A percentile compares a stretch with the other conserved stretches of the same genome.
Conservation (phyloP, 2,797 vertebrate species). For the Tachyglossus aculeatus region DNA sequence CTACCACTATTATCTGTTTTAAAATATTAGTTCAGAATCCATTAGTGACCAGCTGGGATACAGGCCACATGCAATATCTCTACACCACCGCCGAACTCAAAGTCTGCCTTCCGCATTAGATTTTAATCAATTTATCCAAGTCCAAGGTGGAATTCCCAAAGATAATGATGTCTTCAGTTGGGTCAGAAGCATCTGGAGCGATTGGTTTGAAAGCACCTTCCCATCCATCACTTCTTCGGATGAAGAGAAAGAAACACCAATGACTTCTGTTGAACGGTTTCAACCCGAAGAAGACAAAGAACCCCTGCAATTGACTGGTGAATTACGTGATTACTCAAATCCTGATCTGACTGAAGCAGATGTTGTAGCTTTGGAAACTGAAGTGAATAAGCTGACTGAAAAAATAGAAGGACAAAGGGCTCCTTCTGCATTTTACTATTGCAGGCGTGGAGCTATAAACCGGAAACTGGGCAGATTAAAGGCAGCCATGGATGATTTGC, state of each 20-base stretch:
- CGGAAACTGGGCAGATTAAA: slow-evolving; percentile 75
- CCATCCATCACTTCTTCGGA: not conserved
- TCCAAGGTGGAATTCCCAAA: slow-evolving; percentile 52
- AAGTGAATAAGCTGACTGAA: slow-evolving; percentile 64
- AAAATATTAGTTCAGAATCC: slow-evolving; percentile 44
- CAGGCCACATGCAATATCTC: slow-evolving; percentile 47
- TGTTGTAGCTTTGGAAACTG: slow-evolving; percentile 56
- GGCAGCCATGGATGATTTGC: slow-evolving; percentile 74
- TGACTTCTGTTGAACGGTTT: not conserved
- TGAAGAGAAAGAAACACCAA: not conserved
- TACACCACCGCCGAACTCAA: slow-evolving; percentile 13
- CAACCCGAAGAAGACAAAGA: not conserved
- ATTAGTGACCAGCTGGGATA: slow-evolving; percentile 49
- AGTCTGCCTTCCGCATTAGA: slow-evolving; percentile 66
- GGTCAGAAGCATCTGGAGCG: slow-evolving; percentile 56
- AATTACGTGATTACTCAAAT: slow-evolving; percentile 47
- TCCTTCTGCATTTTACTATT: slow-evolving; percentile 67
- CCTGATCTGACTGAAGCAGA: slow-evolving; percentile 45
- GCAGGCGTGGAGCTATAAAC: slow-evolving; percentile 72
- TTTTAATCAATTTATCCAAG: slow-evolving; percentile 65
- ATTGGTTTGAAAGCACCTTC: slow-evolving; percentile 66
- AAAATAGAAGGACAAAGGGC: slow-evolving; percentile 60
- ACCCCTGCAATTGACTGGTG: slow-evolving; percentile 1
- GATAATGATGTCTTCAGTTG: slow-evolving; percentile 40
- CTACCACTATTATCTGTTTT: not conserved